These are phyloP conservation scores for Rotaria magnacalcarata DNA, from an alignment of 2,888 invertebrate genomes.

Conservation along the genomic window DNA sequence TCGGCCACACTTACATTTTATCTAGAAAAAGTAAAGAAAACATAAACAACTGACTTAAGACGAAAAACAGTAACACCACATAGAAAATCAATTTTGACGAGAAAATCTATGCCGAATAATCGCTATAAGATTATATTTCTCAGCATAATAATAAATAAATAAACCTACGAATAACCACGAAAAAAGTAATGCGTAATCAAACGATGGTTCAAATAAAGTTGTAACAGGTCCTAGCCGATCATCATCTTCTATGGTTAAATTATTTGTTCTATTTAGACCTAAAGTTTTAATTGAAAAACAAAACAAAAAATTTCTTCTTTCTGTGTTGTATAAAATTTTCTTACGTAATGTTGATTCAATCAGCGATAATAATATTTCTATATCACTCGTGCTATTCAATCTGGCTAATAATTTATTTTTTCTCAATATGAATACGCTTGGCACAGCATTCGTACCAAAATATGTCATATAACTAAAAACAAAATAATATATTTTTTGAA, in stretches of 20 bases:
- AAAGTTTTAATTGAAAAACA: not conserved
- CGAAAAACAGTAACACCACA: not conserved
- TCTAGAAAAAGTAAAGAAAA: not conserved
- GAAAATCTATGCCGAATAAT: not conserved
- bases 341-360: constrained; percentile 34
- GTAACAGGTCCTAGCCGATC: constrained; percentile 6
- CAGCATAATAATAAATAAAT: constrained; percentile 5
- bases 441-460: constrained; percentile 83
- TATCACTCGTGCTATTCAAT: constrained; percentile 68
- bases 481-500: not conserved
- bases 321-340: not conserved
- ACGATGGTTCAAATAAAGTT: constrained; percentile 16
- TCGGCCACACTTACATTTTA: not conserved
- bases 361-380: constrained; percentile 11
- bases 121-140: constrained; percentile 2
- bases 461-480: constrained; percentile 70
- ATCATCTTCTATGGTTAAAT: not conserved
- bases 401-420: constrained; percentile 79
- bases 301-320: not conserved
- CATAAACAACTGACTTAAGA: not conserved
- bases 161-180: constrained; percentile 17
- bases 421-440: constrained; percentile 80
- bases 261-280: not conserved
- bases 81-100: not conserved
- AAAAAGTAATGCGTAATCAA: not conserved